Conservation (phyloP, 2,113 vertebrate species). For the Anas platyrhynchos region DNA sequence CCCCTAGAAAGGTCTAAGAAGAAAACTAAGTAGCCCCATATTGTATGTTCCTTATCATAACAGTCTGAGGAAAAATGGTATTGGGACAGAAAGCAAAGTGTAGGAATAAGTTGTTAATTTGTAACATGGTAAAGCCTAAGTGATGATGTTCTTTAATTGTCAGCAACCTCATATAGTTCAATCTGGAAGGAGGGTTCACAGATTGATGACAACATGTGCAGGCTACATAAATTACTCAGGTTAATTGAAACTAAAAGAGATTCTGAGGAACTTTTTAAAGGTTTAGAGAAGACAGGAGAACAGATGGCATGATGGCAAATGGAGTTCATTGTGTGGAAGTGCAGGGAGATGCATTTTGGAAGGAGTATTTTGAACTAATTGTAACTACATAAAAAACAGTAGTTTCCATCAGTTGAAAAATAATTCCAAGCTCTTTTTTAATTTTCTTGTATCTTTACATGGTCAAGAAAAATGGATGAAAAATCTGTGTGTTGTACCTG, state of each 20-base stretch:
- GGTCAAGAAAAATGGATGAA: not conserved
- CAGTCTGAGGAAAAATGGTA: not conserved
- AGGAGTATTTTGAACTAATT: slow-evolving; percentile 23
- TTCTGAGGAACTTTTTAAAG: slow-evolving; percentile 41
- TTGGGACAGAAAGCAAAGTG: not conserved
- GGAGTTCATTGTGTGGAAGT: not conserved
- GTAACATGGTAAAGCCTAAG: not conserved
- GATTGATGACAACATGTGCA: slow-evolving; percentile 54
- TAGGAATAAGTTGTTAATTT: slow-evolving; percentile 2
- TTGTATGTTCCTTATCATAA: not conserved
- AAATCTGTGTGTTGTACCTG: not conserved
- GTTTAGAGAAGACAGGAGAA: slow-evolving; percentile 49
- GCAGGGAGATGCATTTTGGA: slow-evolving; percentile 20
- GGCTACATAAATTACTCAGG: slow-evolving; percentile 62
- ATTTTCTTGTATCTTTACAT: not conserved
- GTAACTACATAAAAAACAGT: not conserved
- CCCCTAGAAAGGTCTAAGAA: not conserved
- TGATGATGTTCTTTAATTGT: slow-evolving; percentile 16
- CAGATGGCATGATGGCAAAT: slow-evolving; percentile 59
- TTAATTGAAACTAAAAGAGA: slow-evolving; percentile 69
- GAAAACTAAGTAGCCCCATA: not conserved
- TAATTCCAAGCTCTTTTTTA: not conserved
- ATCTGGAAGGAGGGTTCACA: slow-evolving; percentile 44
- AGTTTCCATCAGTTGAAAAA: not conserved
- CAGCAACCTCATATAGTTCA: slow-evolving; percentile 32